Conservation (phyloP, 2,113 vertebrate species). For the Paedocypris sp. region DNA sequence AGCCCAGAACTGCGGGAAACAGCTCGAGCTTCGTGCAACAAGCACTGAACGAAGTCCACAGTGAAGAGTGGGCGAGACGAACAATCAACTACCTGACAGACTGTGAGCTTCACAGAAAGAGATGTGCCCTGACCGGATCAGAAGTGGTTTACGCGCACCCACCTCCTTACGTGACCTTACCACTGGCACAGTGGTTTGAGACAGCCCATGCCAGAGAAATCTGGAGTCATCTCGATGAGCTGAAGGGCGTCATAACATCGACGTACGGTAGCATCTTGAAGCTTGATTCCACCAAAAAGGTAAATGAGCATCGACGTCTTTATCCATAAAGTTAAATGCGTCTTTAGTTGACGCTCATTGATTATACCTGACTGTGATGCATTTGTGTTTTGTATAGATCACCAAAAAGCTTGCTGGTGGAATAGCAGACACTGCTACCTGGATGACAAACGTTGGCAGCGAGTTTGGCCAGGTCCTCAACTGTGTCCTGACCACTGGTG, state of each 20-base stretch:
- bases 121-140: neutral
- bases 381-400: slow-evolving; percentile 9
- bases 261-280: slow-evolving; percentile 25
- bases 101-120: slow-evolving; percentile 20
- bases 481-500: slow-evolving; percentile 30
- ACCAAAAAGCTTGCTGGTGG: slow-evolving; percentile 30
- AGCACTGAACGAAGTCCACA: slow-evolving; percentile 19
- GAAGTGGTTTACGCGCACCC: neutral
- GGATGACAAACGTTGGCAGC: slow-evolving; percentile 30
- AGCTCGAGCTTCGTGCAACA: slow-evolving; percentile 11
- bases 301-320: too few relatives aligned
- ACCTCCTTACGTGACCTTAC: slow-evolving; percentile 1
- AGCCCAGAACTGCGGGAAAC: slow-evolving; percentile 8
- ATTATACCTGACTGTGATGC: neutral
- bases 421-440: slow-evolving; percentile 19
- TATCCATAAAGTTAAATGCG: neutral
- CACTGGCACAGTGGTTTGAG: slow-evolving; percentile 29
- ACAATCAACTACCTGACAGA: slow-evolving; percentile 8
- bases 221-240: slow-evolving; percentile 9
- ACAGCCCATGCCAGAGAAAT: slow-evolving; percentile 25
- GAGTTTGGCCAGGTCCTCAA: slow-evolving; percentile 33
- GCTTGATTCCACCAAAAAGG: slow-evolving; percentile 30
- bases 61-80: slow-evolving; percentile 16
- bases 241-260: slow-evolving; percentile 24
- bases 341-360: neutral